Evolutionary conservation across 2,797 vertebrate genomes (phyloP), one percentile per base, ranked within the genome.

Genomic region (Myotis daubentonii): DNA sequence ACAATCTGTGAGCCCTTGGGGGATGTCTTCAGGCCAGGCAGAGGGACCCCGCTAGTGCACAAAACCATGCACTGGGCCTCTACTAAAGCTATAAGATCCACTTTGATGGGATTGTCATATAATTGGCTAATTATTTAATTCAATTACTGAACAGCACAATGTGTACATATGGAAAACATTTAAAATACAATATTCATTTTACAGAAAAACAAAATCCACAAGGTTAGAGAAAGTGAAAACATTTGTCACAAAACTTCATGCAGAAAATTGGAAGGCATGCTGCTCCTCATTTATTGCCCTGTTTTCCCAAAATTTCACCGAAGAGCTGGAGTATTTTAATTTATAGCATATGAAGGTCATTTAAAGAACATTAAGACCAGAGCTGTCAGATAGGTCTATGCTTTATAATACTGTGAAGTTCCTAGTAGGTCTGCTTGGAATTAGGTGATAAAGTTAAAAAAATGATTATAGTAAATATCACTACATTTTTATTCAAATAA

Each of bases 401-500:
- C 19, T 83, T 92, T 87, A 71, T 30, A 91, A 60, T 74, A 70
- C 28, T 71, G 28, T 62, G 57, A 93, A 16, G 2, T 80, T 70
- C 22, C 9, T 70, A 57, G 86, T 41, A 76, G 41, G 88, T 83
- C 17, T 87, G 1, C 30, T 84, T 87, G 38, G 70, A 72, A 81
- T 84, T 91, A 68, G 65, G 33, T 70, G 16, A 20, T 60, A 66
- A 30, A 72, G 8, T 66, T 88, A 6, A 51, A 62, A 36, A 57
- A 78, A 9, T 75, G 30, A 79, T 74, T 91, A 79, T 20, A 81
- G 51, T 6, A 76, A 75, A 82, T 85, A 78, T 89, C 49, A 55
- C 68, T 87, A 13, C 36, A 94, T 95, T 95, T 95, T 87, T 94
- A 89, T 65, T 93, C 41, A 84, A 95, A 33, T 70, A 96, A 93